Conservation (phyloP, 2,797 vertebrate genomes). For the Hyperoplus immaculatus region DNA sequence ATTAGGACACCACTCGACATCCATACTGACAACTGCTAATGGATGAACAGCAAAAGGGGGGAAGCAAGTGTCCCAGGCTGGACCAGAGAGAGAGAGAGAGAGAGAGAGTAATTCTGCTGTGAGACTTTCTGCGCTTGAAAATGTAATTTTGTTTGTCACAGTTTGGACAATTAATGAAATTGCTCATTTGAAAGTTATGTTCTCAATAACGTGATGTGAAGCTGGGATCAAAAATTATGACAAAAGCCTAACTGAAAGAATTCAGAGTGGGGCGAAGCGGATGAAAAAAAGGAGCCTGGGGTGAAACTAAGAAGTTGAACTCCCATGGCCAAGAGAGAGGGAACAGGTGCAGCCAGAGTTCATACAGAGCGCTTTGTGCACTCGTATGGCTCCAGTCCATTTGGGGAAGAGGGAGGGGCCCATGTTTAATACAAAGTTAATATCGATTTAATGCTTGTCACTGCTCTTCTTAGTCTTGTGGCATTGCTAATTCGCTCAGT, state of each 20-base stretch:
- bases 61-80: constrained; percentile 44
- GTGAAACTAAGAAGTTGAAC: constrained; percentile 79
- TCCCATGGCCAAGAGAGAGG: constrained; percentile 72
- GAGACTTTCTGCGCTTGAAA: constrained; percentile 23
- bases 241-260: constrained; percentile 72
- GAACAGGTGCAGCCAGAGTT: constrained; percentile 87
- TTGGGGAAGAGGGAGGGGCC: constrained; percentile 75
- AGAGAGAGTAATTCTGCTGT: background rate
- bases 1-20: constrained; percentile 84
- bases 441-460: constrained; percentile 92
- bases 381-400: constrained; percentile 77
- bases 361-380: constrained; percentile 84
- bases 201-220: constrained; percentile 35
- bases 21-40: constrained; percentile 79
- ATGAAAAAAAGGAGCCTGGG: constrained; percentile 64
- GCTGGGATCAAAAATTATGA: constrained; percentile 58
- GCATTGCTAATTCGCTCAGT: constrained; percentile 83
- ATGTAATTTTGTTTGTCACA: constrained; percentile 14
- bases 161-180: constrained; percentile 31
- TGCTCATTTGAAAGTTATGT: constrained; percentile 25
- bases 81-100: constrained; percentile 38
- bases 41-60: constrained; percentile 60
- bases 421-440: constrained; percentile 91
- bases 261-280: constrained; percentile 59
- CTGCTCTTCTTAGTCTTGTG: constrained; percentile 78